Evolutionary conservation across 2,113 vertebrate genomes (phyloP).

Genomic region (Romanogobio albipinnatus): DNA sequence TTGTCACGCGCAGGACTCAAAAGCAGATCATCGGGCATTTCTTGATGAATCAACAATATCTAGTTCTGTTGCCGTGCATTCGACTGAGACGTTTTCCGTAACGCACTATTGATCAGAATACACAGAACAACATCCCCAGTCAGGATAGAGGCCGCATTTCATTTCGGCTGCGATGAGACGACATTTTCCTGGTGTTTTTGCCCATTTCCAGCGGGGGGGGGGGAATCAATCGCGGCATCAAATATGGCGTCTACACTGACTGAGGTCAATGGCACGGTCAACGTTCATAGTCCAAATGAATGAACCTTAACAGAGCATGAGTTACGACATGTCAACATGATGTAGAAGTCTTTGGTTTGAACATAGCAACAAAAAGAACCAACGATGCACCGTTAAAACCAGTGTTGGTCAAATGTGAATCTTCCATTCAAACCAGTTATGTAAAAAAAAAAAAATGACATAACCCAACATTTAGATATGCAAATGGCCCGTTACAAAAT

Average conservation of each 20-base stretch:
- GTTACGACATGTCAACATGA: background rate
- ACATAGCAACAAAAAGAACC: constrained; percentile 13
- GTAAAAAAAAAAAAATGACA: background rate
- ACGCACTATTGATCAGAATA: background rate
- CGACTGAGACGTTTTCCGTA: background rate
- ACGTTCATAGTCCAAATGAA: too few species aligned
- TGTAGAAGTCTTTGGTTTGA: constrained; percentile 37
- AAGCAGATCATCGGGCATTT: background rate
- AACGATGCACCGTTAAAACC: background rate
- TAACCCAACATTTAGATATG: constrained; percentile 16
- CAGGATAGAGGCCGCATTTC: background rate
- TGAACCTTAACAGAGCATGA: background rate
- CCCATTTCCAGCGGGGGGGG: background rate
- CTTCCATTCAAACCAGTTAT: background rate
- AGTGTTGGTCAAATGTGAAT: background rate
- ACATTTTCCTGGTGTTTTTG: background rate
- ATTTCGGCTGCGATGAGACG: too few species aligned
- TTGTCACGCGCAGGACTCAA: constrained; percentile 54
- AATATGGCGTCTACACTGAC: background rate
- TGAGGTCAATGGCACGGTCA: background rate
- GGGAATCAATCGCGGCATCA: background rate
- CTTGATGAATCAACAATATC: background rate
- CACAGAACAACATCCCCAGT: background rate
- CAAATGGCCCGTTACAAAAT: constrained; percentile 16
- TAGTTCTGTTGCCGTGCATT: background rate